phyloP scores from a whole-genome alignment of 2,888 invertebrate genomes.

The Ophioninae sp. region DNA sequence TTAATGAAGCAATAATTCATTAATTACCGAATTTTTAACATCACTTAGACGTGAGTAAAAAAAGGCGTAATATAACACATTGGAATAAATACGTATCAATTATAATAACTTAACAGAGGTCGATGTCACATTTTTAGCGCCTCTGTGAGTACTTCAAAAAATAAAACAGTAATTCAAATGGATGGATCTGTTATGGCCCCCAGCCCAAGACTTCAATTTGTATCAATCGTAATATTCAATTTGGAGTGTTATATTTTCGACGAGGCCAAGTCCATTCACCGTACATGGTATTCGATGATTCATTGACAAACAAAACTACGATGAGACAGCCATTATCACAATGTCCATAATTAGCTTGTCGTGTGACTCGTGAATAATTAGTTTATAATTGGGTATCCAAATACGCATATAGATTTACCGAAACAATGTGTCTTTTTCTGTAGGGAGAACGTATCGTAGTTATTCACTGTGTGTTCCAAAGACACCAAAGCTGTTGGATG shows the following conservation, averaged over 20 bases:
- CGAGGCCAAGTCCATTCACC: constrained; percentile 25
- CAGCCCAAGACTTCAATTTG: constrained; percentile 28
- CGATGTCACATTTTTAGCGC: background rate
- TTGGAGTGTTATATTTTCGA: constrained; percentile 25
- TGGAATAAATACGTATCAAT: background rate
- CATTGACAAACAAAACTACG: constrained; percentile 15
- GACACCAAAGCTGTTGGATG: constrained; percentile 47
- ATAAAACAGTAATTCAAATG: constrained; percentile 10
- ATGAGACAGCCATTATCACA: constrained; percentile 5
- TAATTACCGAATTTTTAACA: too few species aligned
- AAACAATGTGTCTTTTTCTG: background rate
- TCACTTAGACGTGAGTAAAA: background rate
- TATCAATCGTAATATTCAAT: constrained; percentile 39
- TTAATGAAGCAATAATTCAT: too few species aligned
- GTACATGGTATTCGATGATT: background rate
- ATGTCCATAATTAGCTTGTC: constrained; percentile 11
- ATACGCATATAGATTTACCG: constrained; percentile 47
- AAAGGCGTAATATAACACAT: too few species aligned
- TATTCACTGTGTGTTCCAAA: constrained; percentile 37
- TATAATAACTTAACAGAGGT: background rate
- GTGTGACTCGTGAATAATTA: constrained; percentile 19
- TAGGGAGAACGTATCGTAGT: constrained; percentile 60
- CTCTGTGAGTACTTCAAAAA: background rate
- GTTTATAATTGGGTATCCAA: constrained; percentile 30
- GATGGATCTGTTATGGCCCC: background rate